Evolutionary conservation across 2,113 vertebrate genomes (phyloP).

Genomic region (Arizona elegans): DNA sequence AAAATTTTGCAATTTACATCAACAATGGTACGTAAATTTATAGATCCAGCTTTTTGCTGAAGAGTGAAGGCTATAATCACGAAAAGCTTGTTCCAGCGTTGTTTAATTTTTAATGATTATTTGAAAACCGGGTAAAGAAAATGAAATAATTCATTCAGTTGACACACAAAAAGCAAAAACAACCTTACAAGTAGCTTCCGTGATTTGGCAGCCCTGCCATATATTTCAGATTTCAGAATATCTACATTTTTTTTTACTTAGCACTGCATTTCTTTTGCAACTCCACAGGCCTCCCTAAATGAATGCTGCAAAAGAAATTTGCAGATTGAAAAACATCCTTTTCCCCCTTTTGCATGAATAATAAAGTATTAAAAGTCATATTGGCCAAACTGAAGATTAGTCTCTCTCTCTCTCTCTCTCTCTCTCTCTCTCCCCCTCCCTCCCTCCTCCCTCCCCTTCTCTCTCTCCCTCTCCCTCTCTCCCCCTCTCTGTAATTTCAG

Average conservation of each 20-base stretch:
- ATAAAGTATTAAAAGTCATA: constrained; percentile 34
- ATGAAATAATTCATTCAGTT: constrained; percentile 69
- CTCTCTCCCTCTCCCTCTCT: too few species aligned
- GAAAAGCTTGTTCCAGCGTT: constrained; percentile 72
- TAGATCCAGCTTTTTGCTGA: constrained; percentile 77
- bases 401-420: neutral
- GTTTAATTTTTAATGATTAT: constrained; percentile 82
- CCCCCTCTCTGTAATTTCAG: constrained; percentile 31
- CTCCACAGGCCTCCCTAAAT: constrained; percentile 45
- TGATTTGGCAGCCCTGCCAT: constrained; percentile 34
- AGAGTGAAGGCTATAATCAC: constrained; percentile 75
- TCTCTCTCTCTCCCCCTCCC: too few species aligned
- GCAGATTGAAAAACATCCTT: constrained; percentile 60
- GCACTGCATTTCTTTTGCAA: constrained; percentile 55
- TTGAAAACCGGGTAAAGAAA: constrained; percentile 67
- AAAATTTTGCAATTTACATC: constrained; percentile 85
- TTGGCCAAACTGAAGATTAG: constrained; percentile 30
- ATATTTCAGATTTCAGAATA: neutral
- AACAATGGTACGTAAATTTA: constrained; percentile 82
- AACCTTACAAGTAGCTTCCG: constrained; percentile 62
- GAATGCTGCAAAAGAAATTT: constrained; percentile 62
- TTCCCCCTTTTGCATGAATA: constrained; percentile 63
- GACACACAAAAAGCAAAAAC: constrained; percentile 64
- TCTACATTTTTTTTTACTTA: constrained; percentile 36
- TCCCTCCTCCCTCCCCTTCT: too few species aligned